These are phyloP conservation scores for Clarias macrocephalus DNA, from an alignment of 2,113 vertebrate genomes.

Conservation along the genomic window DNA sequence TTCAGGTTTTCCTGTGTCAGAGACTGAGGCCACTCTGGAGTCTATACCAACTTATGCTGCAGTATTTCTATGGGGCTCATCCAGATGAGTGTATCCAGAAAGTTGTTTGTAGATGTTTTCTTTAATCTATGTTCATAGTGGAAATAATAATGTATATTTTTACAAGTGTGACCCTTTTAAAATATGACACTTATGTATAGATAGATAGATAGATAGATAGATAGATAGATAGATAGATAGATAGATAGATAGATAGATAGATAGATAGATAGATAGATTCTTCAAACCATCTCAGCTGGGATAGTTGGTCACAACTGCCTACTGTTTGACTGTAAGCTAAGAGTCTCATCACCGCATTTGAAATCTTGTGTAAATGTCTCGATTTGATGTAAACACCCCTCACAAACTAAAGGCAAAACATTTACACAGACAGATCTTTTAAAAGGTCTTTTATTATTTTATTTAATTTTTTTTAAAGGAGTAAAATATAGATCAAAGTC, in stretches of 20 bases:
- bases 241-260: too few species aligned
- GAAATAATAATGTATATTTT: background rate
- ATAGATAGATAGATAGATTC: too few species aligned
- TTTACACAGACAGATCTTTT: background rate
- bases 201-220: too few species aligned
- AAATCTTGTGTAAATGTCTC: too few species aligned
- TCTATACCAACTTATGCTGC: background rate
- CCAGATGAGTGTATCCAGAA: background rate
- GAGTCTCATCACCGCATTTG: too few species aligned
- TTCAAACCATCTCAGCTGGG: too few species aligned
- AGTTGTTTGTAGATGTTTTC: background rate
- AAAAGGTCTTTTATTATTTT: too few species aligned
- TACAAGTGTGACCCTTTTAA: background rate
- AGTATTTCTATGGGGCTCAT: background rate
- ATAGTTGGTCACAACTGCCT: too few species aligned
- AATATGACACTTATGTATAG: background rate
- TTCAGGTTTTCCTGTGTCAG: background rate
- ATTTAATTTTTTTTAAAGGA: background rate
- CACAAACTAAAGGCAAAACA: background rate
- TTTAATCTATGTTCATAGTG: background rate
- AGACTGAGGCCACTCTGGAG: background rate
- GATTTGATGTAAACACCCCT: background rate
- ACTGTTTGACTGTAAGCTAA: too few species aligned
- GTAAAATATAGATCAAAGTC: background rate
- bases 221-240: too few species aligned